Conservation (phyloP, 2,113 vertebrate genomes). For the Ancistrus triradiatus region DNA sequence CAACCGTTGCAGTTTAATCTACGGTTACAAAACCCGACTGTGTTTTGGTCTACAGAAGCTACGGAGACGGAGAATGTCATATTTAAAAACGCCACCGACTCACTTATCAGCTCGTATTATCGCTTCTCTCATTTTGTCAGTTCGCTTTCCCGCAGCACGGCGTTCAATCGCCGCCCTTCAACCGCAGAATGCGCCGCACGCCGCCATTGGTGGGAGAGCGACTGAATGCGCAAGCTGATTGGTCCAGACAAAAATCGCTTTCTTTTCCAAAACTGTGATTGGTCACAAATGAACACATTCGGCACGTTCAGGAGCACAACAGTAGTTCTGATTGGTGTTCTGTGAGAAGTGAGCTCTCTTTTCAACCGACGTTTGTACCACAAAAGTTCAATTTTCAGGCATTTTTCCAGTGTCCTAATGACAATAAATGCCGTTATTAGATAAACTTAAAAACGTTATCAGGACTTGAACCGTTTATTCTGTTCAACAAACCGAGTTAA, state of each 20-base stretch:
- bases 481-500: too few species aligned
- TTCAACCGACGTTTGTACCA: background rate
- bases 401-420: too few species aligned
- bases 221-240: conserved; percentile 49
- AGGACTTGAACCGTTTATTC: too few species aligned
- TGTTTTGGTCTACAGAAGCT: background rate
- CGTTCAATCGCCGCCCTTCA: conserved; percentile 32
- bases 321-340: conserved; percentile 29
- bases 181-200: conserved; percentile 29
- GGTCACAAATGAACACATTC: conserved; percentile 26
- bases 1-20: background rate
- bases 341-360: background rate
- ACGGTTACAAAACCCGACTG: background rate
- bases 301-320: conserved; percentile 36
- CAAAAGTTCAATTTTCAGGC: too few species aligned
- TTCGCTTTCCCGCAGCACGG: conserved; percentile 52
- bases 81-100: conserved; percentile 25
- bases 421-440: too few species aligned
- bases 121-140: conserved; percentile 58
- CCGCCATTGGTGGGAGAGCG: conserved; percentile 27
- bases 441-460: too few species aligned
- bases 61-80: background rate
- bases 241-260: conserved; percentile 25
- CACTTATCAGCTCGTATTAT: conserved; percentile 54
- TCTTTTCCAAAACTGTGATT: conserved; percentile 41